phyloP scores from a whole-genome alignment of 2,797 vertebrate species.

The Adelosebastes latens region DNA sequence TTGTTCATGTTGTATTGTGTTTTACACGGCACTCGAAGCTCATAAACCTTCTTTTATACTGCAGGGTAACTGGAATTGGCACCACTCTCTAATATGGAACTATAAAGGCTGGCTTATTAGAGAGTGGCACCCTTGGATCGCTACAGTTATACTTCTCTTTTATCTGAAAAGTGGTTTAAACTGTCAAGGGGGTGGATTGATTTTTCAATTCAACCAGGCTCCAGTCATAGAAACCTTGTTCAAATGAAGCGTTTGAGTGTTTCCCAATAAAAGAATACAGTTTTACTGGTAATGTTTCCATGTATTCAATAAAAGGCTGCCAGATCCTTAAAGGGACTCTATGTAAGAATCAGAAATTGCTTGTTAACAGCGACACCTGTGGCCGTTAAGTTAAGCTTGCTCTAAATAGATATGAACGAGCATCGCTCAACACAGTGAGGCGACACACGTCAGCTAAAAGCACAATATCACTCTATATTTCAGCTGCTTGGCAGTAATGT shows the following conservation, averaged over 20 bases:
- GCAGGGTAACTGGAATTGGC: background rate
- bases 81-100: no score
- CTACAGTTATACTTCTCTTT: constrained; percentile 9
- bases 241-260: background rate
- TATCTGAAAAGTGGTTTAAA: background rate
- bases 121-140: background rate
- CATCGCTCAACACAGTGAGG: no score
- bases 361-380: no score
- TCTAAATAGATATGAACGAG: no score
- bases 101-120: background rate
- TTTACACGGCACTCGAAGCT: constrained; percentile 2
- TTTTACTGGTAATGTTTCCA: background rate
- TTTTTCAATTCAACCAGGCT: background rate
- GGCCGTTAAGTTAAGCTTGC: no score
- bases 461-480: no score
- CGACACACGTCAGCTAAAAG: no score
- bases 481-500: no score
- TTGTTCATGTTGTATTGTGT: background rate
- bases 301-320: background rate
- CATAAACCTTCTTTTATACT: background rate
- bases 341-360: no score
- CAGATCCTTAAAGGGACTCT: background rate
- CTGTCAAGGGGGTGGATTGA: background rate
- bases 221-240: background rate
- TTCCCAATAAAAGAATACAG: background rate